phyloP scores from a whole-genome alignment of 1,140 invertebrate genomes.

The Ceratina japonica region DNA sequence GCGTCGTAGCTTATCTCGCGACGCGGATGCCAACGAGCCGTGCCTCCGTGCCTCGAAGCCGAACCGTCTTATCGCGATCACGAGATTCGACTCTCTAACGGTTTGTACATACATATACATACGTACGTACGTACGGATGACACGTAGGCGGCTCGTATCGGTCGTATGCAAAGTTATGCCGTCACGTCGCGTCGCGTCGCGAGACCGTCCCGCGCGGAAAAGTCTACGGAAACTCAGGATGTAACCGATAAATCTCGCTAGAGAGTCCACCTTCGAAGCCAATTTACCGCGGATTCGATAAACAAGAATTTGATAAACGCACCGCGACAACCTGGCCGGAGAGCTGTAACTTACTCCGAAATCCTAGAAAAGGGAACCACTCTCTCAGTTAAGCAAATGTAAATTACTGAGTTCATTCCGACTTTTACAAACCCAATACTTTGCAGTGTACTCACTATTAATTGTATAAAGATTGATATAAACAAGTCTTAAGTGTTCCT shows the following conservation, averaged over 20 bases:
- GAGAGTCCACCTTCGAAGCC: slow-evolving; percentile 41
- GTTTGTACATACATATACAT: slow-evolving; percentile 52
- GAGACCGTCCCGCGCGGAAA: slow-evolving; percentile 53
- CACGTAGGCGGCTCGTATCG: slow-evolving; percentile 58
- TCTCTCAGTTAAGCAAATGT: neutral
- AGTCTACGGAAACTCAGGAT: slow-evolving; percentile 48
- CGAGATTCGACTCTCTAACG: slow-evolving; percentile 60
- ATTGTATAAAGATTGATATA: no score
- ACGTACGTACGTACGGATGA: slow-evolving; percentile 45
- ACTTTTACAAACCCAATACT: neutral
- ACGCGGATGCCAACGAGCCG: slow-evolving; percentile 56
- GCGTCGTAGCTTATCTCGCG: slow-evolving; percentile 59
- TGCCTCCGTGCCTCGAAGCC: slow-evolving; percentile 39
- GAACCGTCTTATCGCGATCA: slow-evolving; percentile 60
- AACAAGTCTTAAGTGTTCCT: neutral
- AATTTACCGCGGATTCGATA: slow-evolving; percentile 54
- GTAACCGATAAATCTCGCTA: slow-evolving; percentile 58
- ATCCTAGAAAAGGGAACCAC: neutral
- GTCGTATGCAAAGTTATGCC: slow-evolving; percentile 61
- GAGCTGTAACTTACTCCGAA: neutral
- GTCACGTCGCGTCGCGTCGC: slow-evolving; percentile 49
- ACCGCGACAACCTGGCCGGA: slow-evolving; percentile 22
- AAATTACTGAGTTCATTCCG: neutral
- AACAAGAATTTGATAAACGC: slow-evolving; percentile 58
- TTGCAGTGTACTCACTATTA: neutral